Percentiles rank a stretch among this genome's conserved stretches.
Evolutionary conservation across 2,888 invertebrate genomes (phyloP).

Genomic region (Cotesia congregata): DNA sequence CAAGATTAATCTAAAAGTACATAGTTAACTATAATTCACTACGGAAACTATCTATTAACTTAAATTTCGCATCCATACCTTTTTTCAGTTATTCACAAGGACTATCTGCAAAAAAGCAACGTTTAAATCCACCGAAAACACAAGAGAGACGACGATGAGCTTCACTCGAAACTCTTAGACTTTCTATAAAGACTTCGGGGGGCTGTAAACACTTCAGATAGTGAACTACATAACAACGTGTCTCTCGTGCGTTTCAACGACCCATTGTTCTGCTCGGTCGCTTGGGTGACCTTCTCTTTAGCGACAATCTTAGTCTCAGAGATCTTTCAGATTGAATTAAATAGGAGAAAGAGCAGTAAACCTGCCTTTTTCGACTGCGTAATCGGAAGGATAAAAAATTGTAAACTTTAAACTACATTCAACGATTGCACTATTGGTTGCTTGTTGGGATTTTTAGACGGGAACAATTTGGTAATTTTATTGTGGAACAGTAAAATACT

Average conservation of each 20-base stretch:
- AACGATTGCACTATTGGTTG: not conserved
- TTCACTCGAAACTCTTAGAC: conserved; percentile 6
- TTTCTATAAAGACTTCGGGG: conserved; percentile 16
- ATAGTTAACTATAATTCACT: no score
- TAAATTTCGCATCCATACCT: not conserved
- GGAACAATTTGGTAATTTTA: not conserved
- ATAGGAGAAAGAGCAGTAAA: not conserved
- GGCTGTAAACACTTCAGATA: conserved; percentile 31
- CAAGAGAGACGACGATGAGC: conserved; percentile 5
- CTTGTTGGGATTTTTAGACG: not conserved
- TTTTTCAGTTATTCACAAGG: not conserved
- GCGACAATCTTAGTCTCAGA: not conserved
- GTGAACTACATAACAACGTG: conserved; percentile 33
- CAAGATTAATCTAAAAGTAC: no score
- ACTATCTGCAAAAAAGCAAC: not conserved
- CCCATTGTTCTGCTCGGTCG: conserved; percentile 60
- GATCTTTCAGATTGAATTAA: not conserved
- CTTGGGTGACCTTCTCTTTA: conserved; percentile 57
- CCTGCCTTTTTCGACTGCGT: not conserved
- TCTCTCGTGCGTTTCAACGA: conserved; percentile 53
- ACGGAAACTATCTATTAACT: no score
- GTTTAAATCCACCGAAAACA: not conserved
- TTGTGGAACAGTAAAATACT: conserved; percentile 8
- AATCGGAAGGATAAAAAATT: not conserved
- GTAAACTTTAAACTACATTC: not conserved